Evolutionary conservation across 2,113 vertebrate species (phyloP).

Genomic region (Ictalurus furcatus): DNA sequence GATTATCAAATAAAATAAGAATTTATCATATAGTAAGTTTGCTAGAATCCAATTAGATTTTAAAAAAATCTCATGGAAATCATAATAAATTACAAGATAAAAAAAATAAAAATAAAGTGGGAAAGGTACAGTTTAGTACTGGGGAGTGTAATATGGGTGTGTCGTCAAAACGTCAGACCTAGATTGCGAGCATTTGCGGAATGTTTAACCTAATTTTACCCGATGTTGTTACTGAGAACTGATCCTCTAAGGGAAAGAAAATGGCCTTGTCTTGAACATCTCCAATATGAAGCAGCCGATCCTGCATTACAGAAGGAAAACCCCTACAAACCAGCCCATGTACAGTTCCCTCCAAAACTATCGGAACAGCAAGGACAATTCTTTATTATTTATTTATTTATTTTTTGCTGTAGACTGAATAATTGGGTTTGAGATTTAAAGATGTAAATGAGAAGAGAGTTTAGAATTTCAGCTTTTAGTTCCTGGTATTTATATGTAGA

Average conservation of each 20-base stretch:
- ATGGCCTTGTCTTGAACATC: no score
- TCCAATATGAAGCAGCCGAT: not conserved
- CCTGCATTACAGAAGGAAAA: not conserved
- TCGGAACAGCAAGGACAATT: no score
- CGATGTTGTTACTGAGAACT: no score
- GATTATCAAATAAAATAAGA: not conserved
- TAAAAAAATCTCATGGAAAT: not conserved
- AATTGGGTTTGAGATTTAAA: no score
- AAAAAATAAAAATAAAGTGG: not conserved
- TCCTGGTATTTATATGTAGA: no score
- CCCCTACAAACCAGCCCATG: not conserved
- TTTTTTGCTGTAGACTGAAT: no score
- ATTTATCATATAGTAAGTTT: not conserved
- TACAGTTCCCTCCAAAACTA: no score
- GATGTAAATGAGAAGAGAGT: no score
- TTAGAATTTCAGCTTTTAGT: no score
- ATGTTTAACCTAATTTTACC: no score
- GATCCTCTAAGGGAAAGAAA: no score
- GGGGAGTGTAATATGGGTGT: not conserved
- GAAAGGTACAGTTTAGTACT: not conserved
- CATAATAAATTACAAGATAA: not conserved
- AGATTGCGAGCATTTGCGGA: not conserved
- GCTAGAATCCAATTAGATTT: not conserved
- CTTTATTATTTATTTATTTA: no score
- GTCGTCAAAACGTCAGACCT: not conserved